Base-by-base conservation (phyloP, 64 coral and sea anemone species). In the Dendronephthya gigantea region DNA sequence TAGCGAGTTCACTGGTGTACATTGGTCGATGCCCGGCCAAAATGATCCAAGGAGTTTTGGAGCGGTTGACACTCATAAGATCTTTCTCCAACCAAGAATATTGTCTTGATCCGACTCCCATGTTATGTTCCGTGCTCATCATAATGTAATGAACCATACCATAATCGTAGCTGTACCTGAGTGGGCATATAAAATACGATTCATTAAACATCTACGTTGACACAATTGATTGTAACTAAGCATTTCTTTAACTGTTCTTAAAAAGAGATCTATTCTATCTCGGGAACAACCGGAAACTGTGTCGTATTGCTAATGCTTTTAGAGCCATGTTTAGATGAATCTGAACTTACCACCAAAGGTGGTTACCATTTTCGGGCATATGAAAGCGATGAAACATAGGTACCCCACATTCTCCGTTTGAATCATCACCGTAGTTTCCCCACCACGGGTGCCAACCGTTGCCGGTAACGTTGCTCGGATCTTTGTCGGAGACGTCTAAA, bases 361-460 rank as follows among this genome's bases (percentile, higher is more conserved):
- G 55, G 87, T 96, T 96, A 50, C 93, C 93, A 84, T 96, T 96
- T 22, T 89, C 88, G 45, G 93, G 93, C 93, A 96, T 96, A 56
- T 96, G 88, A 31, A 96, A 96, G 27, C 90, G 70, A 40, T 92
- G 88, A 51, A 90, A 92, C 87, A 92, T 92, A 45, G 93, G 93
- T 2, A 96, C 90, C 15, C 93, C 93, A 83, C 93, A 96, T 85
- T 96, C 93, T 49, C 93, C 93, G 29, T 85, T 85, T 14, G 93
- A 96, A 51, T 96, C 93, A 59, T 96, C 88, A 8, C 88, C 90
- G 76, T 92, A 96, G 84, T 96, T 90, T 22, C 88, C 93, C 93
- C 93, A 96, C 51, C 82, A 90, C 9, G 93, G 93, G 34, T 96
- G 93, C 76, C 88, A 96, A 2, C 93, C 93, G 40, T 96, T 88